Base-by-base conservation (phyloP, 2,113 vertebrate genomes). In the Rhegmatorhina hoffmannsi region DNA sequence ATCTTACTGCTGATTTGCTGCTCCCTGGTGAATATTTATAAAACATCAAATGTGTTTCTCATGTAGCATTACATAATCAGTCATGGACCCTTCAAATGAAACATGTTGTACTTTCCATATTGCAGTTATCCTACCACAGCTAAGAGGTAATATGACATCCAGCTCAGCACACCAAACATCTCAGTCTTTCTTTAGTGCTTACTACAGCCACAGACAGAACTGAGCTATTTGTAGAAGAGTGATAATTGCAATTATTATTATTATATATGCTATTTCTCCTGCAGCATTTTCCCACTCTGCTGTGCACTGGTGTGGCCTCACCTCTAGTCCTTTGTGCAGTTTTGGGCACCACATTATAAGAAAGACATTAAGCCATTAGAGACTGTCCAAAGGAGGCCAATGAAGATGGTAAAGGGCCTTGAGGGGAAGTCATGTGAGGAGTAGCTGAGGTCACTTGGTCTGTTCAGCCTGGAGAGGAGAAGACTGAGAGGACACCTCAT, bases 41-140 rank as follows among this genome's bases (percentile, higher is more conserved):
- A 94, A 95, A 94, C 28, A 53, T 25, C 64, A 91, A 47, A 93
- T 88, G 69, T 92, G 69, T 56, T 94, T 79, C 66, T 85, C 31
- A 10, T 34, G 77, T 66, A 80, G 25, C 69, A 49, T 93, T 76
- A 75, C 72, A 76, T 92, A 96, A 95, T 62, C 77, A 93, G 70
- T 33, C 34, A 68, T 3, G 7, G 52, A 38, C 55, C 26, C 70
- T 85, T 82, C 78, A 75, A 3, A 43, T 46, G 62, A 87, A 78
- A 72, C 69, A 64, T 19, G 10, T 17, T 29, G 40, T 84, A 75
- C 63, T 26, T 89, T 87, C 74, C 50, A 40, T 24, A 69, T 26
- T 83, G n/a, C 50, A 66, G 38, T 38, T 62, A 49, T 26, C 33
- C n/a, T 69, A 16, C 10, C 9, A 4, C 6, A 84, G 67, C 56